Evolutionary conservation across 1,140 invertebrate genomes (phyloP).

Genomic region (Rhyzopertha dominica): DNA sequence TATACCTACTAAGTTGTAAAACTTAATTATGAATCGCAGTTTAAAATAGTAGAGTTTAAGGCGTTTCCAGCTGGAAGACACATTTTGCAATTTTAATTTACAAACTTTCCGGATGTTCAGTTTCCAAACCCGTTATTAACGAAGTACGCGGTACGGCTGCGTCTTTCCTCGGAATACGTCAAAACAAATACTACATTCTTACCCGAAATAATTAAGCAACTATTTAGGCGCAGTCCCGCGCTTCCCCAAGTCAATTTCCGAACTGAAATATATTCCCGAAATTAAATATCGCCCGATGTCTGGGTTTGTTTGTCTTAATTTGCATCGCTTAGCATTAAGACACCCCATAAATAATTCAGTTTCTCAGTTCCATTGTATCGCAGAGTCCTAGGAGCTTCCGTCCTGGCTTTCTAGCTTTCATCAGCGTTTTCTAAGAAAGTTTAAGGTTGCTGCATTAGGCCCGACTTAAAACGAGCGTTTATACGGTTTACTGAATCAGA

Average conservation of each 20-base stretch:
- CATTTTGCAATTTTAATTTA: constrained; percentile 26
- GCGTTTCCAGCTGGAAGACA: constrained; percentile 22
- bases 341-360: too few relatives aligned
- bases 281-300: constrained; percentile 19
- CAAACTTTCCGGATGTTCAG: constrained; percentile 22
- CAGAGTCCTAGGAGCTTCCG: too few relatives aligned
- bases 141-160: constrained; percentile 19
- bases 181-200: constrained; percentile 7
- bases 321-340: constrained; percentile 24
- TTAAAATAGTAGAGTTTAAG: constrained; percentile 23
- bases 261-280: constrained; percentile 19
- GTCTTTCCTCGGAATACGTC: constrained; percentile 14
- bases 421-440: too few relatives aligned
- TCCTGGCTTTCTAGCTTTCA: too few relatives aligned
- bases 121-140: constrained; percentile 20
- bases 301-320: constrained; percentile 24
- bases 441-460: too few relatives aligned
- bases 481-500: too few relatives aligned
- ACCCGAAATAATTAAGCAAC: constrained; percentile 13
- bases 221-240: too few relatives aligned
- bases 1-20: constrained; percentile 25
- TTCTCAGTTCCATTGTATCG: too few relatives aligned
- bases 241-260: constrained; percentile 19
- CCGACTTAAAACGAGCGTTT: too few relatives aligned
- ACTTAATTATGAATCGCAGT: constrained; percentile 23